Percentiles rank a stretch among this genome's conserved stretches.
These are phyloP conservation scores for Globicephala melas DNA, from an alignment of 2,113 vertebrate genomes.

Conservation along the genomic window DNA sequence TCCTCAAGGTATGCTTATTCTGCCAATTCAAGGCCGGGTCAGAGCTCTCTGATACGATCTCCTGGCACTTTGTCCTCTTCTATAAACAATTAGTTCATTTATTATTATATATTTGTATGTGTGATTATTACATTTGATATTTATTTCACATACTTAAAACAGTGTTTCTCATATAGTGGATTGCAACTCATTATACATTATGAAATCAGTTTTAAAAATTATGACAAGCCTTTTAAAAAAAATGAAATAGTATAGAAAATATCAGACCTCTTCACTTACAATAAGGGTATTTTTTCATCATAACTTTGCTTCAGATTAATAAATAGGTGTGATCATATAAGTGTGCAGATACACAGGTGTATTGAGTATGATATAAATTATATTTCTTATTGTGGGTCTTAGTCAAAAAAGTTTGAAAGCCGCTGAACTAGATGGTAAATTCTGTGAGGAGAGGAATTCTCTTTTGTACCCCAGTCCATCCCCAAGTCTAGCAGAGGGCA, in stretches of 20 bases:
- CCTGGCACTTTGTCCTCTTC: neutral
- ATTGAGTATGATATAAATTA: neutral
- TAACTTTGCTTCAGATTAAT: neutral
- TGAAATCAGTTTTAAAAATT: neutral
- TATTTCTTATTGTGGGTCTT: conserved; percentile 32
- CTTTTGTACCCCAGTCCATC: neutral
- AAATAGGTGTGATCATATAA: neutral
- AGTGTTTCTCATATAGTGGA: neutral
- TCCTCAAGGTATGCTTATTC: neutral
- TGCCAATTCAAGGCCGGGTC: neutral
- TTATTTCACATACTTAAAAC: neutral
- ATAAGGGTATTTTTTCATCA: neutral
- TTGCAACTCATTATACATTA: neutral
- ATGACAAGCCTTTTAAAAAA: neutral
- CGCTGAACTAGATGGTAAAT: neutral
- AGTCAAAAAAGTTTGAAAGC: neutral
- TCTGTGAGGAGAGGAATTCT: neutral
- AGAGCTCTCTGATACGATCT: neutral
- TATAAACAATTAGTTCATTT: neutral
- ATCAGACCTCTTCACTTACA: neutral
- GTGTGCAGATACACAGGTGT: neutral
- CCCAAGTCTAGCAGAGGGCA: neutral
- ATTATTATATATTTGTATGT: neutral
- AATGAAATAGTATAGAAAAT: neutral
- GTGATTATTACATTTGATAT: neutral